Evolutionary conservation across 2,113 vertebrate genomes (phyloP).

Genomic region (Mesembrinibis cayennensis): DNA sequence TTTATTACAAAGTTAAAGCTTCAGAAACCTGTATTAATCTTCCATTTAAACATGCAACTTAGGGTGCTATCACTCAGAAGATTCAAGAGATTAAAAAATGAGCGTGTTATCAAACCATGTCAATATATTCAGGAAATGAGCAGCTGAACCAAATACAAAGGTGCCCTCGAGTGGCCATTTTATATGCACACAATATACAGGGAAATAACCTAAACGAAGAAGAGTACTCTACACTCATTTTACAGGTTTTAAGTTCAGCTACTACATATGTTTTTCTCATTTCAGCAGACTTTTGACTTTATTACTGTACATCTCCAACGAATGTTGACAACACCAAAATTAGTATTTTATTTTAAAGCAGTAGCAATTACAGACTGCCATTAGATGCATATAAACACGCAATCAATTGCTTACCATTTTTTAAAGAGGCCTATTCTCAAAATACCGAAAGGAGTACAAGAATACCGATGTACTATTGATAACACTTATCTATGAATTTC

Average conservation of each 20-base stretch:
- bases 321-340: neutral
- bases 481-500: neutral
- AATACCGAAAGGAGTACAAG: neutral
- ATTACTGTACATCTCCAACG: neutral
- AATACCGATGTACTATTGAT: neutral
- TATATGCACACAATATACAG: neutral
- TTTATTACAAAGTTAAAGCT: too few species aligned
- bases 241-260: neutral
- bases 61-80: neutral
- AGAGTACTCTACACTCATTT: neutral
- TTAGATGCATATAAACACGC: neutral
- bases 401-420: neutral
- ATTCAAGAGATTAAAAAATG: neutral
- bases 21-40: neutral
- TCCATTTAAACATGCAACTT: neutral
- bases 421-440: neutral
- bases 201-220: neutral
- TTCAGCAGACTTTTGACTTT: neutral
- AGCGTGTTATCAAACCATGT: rapidly evolving
- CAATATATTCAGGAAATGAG: neutral
- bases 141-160: constrained; percentile 19
- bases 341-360: neutral
- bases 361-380: neutral
- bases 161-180: constrained; percentile 52
- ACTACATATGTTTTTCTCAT: neutral